A percentile compares a stretch with the other conserved stretches of the same genome.
Conservation (phyloP, 2,888 invertebrate genomes). For the Myopa testacea region DNA sequence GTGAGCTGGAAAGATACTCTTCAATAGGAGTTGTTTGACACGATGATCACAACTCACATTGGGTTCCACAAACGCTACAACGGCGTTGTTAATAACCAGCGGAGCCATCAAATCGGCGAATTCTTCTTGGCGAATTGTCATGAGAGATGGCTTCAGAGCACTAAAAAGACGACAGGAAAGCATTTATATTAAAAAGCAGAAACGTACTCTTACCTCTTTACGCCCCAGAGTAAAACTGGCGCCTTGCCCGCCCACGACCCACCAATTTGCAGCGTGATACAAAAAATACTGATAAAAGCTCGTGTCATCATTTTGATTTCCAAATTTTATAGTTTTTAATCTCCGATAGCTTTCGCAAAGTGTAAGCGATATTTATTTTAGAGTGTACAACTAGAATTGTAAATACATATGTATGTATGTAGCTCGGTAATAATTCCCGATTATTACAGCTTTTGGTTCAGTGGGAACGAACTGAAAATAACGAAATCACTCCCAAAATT, state of each 20-base stretch:
- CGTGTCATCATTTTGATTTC: neutral
- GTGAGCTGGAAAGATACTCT: constrained; percentile 44
- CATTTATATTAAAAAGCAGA: neutral
- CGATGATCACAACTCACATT: constrained; percentile 49
- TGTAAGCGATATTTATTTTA: too few species aligned
- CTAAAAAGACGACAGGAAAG: neutral
- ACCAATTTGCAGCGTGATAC: neutral
- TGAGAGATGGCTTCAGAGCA: constrained; percentile 4
- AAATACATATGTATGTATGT: too few species aligned
- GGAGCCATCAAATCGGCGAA: constrained; percentile 40
- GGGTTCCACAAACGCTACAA: constrained; percentile 36
- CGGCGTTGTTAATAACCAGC: neutral
- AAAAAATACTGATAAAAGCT: neutral
- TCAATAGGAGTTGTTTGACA: too few species aligned
- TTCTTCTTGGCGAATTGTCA: constrained; percentile 28
- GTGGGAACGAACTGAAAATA: too few species aligned
- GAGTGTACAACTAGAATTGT: too few species aligned
- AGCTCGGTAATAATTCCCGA: too few species aligned
- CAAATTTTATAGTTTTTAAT: too few species aligned
- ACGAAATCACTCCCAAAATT: too few species aligned
- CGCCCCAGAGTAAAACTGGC: constrained; percentile 53
- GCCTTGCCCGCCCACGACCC: neutral
- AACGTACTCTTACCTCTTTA: constrained; percentile 44
- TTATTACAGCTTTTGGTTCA: too few species aligned
- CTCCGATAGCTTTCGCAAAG: too few species aligned